Percentiles rank a stretch among this genome's conserved stretches.
Conservation (phyloP, 2,113 vertebrate species). For the Oxygymnocypris stewartii region DNA sequence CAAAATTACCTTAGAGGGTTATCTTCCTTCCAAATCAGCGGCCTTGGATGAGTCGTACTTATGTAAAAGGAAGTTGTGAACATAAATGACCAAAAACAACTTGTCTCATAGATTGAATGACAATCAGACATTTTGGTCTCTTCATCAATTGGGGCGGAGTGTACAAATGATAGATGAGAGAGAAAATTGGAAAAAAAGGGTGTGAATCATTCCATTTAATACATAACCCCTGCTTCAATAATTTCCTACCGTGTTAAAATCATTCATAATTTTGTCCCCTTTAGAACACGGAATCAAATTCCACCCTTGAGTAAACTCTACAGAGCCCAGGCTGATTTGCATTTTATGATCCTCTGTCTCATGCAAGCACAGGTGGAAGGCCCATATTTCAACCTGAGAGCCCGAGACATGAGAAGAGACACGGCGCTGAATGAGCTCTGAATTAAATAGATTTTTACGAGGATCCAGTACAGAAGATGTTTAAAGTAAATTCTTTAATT, state of each 20-base stretch:
- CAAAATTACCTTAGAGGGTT: no score
- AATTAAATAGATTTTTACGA: neutral
- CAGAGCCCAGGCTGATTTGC: constrained; percentile 28
- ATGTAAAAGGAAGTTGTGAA: constrained; percentile 20
- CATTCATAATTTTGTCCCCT: constrained; percentile 50
- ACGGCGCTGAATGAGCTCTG: neutral
- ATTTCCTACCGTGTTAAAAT: constrained; percentile 39
- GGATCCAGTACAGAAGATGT: neutral
- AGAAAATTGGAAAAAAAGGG: neutral
- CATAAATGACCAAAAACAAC: neutral
- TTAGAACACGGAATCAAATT: constrained; percentile 45
- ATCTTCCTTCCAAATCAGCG: constrained; percentile 1
- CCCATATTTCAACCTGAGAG: constrained; percentile 7
- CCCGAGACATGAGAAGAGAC: neutral
- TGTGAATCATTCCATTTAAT: constrained; percentile 33
- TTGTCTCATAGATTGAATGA: constrained; percentile 4
- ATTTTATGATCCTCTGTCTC: constrained; percentile 27
- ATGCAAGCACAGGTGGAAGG: neutral
- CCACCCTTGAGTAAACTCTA: constrained; percentile 45
- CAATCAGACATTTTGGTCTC: neutral
- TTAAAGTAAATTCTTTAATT: neutral
- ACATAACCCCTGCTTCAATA: constrained; percentile 33
- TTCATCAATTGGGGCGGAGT: neutral
- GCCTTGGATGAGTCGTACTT: neutral
- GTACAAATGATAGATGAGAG: neutral